phyloP scores from a whole-genome alignment of 2,113 vertebrate species.

The Damaliscus lunatus region DNA sequence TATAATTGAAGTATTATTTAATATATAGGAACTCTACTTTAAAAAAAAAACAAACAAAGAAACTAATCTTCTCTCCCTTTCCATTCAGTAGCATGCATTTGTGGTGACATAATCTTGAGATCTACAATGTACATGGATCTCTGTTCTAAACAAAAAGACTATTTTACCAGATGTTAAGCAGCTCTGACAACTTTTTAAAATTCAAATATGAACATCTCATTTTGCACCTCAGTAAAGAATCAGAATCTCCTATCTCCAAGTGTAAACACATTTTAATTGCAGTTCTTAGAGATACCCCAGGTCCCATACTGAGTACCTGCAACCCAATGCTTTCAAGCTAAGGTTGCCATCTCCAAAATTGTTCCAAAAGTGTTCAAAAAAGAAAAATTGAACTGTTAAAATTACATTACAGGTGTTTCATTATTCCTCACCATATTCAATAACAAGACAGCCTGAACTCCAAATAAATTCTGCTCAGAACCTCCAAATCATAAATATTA shows the following conservation, averaged over 20 bases:
- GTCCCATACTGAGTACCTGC: background rate
- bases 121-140: background rate
- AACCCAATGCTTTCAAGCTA: conserved; percentile 15
- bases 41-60: background rate
- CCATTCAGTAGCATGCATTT: background rate
- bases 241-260: conserved; percentile 5
- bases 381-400: background rate
- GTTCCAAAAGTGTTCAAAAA: conserved; percentile 28
- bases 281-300: background rate
- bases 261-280: background rate
- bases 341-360: background rate
- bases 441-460: background rate
- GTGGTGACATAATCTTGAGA: background rate
- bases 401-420: background rate
- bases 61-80: background rate
- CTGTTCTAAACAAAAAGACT: background rate
- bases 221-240: conserved; percentile 19
- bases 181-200: background rate
- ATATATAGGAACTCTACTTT: background rate
- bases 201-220: background rate
- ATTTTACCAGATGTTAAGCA: background rate
- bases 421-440: background rate
- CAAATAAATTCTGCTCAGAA: conserved; percentile 20
- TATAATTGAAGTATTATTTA: background rate
- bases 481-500: background rate